phyloP scores from a whole-genome alignment of 1,140 invertebrate genomes.

The Heliconius himera region DNA sequence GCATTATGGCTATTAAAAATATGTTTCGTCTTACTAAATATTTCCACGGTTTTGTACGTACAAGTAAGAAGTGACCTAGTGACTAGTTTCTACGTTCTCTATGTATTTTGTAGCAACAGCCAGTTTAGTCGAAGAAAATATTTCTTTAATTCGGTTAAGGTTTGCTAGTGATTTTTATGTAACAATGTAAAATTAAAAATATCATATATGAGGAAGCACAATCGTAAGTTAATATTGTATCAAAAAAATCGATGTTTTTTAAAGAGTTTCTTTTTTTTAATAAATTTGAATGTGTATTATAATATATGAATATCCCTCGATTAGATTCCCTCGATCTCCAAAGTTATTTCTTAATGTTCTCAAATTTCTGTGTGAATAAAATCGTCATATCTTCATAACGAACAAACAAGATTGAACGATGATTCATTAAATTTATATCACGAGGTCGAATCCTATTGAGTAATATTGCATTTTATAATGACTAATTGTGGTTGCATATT shows the following conservation, averaged over 20 bases:
- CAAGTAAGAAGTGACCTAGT: not conserved
- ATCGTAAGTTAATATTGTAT: too few species aligned
- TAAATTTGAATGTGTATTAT: too few species aligned
- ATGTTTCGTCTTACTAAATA: not conserved
- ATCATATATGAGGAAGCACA: too few species aligned
- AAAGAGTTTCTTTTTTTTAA: too few species aligned
- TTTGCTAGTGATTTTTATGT: too few species aligned
- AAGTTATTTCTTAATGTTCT: not conserved
- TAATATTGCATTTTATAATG: slow-evolving; percentile 7
- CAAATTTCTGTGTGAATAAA: not conserved
- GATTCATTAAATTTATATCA: slow-evolving; percentile 3
- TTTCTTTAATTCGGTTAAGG: not conserved
- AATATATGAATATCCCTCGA: too few species aligned
- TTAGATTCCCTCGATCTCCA: not conserved
- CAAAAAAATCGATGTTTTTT: too few species aligned
- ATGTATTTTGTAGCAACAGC: too few species aligned
- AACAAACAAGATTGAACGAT: not conserved
- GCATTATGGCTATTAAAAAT: not conserved
- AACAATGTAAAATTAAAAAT: too few species aligned
- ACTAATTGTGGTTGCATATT: slow-evolving; percentile 1
- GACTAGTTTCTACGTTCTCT: not conserved
- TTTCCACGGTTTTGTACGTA: not conserved
- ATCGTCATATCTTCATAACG: not conserved
- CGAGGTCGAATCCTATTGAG: slow-evolving; percentile 10
- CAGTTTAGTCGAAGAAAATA: not conserved